Base-by-base conservation (phyloP, 2,888 invertebrate species). In the Chouioia cunea region DNA sequence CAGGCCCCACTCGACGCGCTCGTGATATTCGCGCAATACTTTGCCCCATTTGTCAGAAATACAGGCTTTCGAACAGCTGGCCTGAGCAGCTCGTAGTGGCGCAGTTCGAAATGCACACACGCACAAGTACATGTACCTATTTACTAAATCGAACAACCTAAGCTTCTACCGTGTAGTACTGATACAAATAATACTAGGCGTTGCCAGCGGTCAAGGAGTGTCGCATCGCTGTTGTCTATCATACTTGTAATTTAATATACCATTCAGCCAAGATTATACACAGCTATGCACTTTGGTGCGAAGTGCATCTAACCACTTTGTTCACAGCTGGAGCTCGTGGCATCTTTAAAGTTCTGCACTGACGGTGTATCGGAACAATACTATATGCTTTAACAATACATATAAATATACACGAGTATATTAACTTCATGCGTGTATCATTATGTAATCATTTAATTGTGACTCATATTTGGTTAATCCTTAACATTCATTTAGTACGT, bases 251-350 rank as follows among this genome's bases (percentile, higher is more conserved):
- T 63, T 53, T 66, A 70, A 62, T 22, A n/a, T n/a, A 43, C 14
- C 20, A 59, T 64, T 23, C n/a, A 50, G 12, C 63, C 62, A 66
- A 56, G n/a, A 8, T 74, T 70, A 63, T 63, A 43, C 57, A 44
- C 18, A 50, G 60, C 50, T 47, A 77, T 78, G 80, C 80, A 81
- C 79, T 79, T 79, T 78, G 77, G 79, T 77, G 77, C 79, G 77
- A 76, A 80, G 81, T 82, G 81, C 78, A 80, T 74, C 72, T 79
- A 57, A 82, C 83, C 80, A 82, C 83, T 81, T 83, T 83, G 81
- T 84, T 82, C 81, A 81, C 81, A 85, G 82, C 82, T 80, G 82
- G 82, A 81, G 81, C 80, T 81, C 79, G 10, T 36, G 76, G 82
- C 80, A 81, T 59, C 4, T 36, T 10, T 36, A 36, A 64, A 2